Base-by-base conservation (phyloP, 1,140 invertebrate genomes). In the Adoxophyes honmai region DNA sequence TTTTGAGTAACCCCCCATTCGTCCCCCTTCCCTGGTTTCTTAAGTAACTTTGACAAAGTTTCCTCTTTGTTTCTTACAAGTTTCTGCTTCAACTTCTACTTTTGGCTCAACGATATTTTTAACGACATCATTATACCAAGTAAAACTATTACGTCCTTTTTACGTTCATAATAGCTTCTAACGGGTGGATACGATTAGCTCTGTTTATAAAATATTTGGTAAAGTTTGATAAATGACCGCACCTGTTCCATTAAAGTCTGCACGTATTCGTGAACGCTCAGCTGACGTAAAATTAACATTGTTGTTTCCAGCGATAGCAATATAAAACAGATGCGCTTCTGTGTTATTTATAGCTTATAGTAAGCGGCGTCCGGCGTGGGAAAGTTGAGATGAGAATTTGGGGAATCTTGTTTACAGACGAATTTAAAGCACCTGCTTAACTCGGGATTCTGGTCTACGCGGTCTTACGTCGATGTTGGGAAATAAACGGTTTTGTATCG, bases 61-160 rank as follows among this genome's bases (percentile, higher is more conserved):
- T 56, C 58, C 66, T 73, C 81, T 85, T 84, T 86, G 84, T 87
- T 84, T 78, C 78, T 68, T 35, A 36, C 57, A 72, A 83, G 76
- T 81, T 85, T 77, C 64, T 59, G 59, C 53, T 39, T 48, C 37
- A 85, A 84, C 75, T 85, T 77, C 39, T 67, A 73, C 76, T 72
- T 72, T 75, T 73, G 70, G 57, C 64, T 60, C 60, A 57, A 61
- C 73, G 75, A 82, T 73, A 80, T 86, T 75, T 81, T 83, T 86
- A 84, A 78, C 70, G 70, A 71, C 66, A 68, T 68, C 64, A 57
- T 52, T 59, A 54, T 36, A 48, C n/a, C 11, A 4, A 38, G 28
- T 16, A 28, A 48, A 48, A 48, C 18, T 21, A 48, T 28, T 21
- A 33, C 4, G 42, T 33, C 21, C 2, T 48, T 10, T 6, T 18